Conservation (phyloP, 2,113 vertebrate genomes). For the Dasyurus viverrinus region DNA sequence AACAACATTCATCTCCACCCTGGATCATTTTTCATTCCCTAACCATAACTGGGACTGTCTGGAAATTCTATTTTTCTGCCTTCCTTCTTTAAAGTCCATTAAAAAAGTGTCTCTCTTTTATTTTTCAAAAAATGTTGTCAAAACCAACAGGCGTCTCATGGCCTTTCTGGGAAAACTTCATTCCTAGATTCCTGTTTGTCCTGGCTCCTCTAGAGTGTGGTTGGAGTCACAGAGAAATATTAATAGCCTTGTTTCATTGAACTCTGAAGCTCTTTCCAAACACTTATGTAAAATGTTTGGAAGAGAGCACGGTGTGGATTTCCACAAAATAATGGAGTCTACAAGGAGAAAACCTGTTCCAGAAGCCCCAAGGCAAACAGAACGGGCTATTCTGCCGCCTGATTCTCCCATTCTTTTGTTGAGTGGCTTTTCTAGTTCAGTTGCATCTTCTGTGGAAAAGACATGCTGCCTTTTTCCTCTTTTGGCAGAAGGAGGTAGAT, state of each 20-base stretch:
- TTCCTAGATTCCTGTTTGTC: slow-evolving; percentile 55
- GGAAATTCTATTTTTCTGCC: slow-evolving; percentile 54
- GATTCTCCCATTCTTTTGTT: not conserved
- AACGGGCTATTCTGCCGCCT: not conserved
- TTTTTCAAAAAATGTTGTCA: slow-evolving; percentile 63
- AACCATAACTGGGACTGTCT: slow-evolving; percentile 49
- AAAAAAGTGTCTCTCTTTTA: slow-evolving; percentile 34
- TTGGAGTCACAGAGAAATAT: slow-evolving; percentile 46
- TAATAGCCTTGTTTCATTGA: slow-evolving; percentile 20
- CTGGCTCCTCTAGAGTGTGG: slow-evolving; percentile 52
- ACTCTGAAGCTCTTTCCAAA: slow-evolving; percentile 38
- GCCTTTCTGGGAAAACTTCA: slow-evolving; percentile 67
- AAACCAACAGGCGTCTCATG: slow-evolving; percentile 66
- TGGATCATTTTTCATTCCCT: slow-evolving; percentile 18
- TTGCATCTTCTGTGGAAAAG: fast-evolving
- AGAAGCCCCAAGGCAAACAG: not conserved
- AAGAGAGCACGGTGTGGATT: slow-evolving; percentile 14
- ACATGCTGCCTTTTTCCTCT: not conserved
- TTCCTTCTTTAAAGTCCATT: slow-evolving; percentile 49
- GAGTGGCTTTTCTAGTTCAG: not conserved
- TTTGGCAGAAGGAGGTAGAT: not conserved
- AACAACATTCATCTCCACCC: not conserved
- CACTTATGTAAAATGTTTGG: slow-evolving; percentile 62
- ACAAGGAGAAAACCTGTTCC: not conserved
- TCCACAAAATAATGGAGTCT: not conserved